Conservation (phyloP, 2,888 invertebrate species). For the Ectobius pallidus region DNA sequence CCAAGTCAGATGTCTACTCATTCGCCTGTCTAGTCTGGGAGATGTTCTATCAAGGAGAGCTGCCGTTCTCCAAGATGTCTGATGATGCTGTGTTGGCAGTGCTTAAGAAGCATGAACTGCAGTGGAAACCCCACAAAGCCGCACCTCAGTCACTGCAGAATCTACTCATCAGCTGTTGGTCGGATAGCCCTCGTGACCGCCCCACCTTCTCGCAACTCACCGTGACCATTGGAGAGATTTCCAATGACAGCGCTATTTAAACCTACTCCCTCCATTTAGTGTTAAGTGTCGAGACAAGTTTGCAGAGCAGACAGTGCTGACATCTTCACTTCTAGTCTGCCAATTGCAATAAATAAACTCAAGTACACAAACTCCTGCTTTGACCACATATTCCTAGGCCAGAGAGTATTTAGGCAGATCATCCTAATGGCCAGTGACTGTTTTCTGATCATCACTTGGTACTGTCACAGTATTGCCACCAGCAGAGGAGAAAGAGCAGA, state of each 20-base stretch:
- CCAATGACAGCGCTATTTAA: slow-evolving; percentile 37
- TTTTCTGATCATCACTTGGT: too few relatives aligned
- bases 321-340: too few relatives aligned
- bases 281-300: too few relatives aligned
- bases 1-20: slow-evolving; percentile 92
- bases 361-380: too few relatives aligned
- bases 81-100: slow-evolving; percentile 75
- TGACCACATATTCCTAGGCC: too few relatives aligned
- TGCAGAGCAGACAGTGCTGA: too few relatives aligned
- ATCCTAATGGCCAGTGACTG: too few relatives aligned
- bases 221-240: slow-evolving; percentile 58
- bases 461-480: too few relatives aligned
- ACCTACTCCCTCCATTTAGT: too few relatives aligned
- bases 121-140: slow-evolving; percentile 70
- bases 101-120: slow-evolving; percentile 67
- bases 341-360: too few relatives aligned
- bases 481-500: too few relatives aligned
- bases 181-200: slow-evolving; percentile 68
- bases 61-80: slow-evolving; percentile 76
- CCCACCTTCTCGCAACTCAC: slow-evolving; percentile 70
- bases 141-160: slow-evolving; percentile 67
- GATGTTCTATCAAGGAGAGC: slow-evolving; percentile 77
- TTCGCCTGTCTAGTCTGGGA: slow-evolving; percentile 92
- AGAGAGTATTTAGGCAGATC: too few relatives aligned
- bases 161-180: slow-evolving; percentile 69